Conservation (phyloP, 1,140 invertebrate genomes). For the Diuraphis noxia region DNA sequence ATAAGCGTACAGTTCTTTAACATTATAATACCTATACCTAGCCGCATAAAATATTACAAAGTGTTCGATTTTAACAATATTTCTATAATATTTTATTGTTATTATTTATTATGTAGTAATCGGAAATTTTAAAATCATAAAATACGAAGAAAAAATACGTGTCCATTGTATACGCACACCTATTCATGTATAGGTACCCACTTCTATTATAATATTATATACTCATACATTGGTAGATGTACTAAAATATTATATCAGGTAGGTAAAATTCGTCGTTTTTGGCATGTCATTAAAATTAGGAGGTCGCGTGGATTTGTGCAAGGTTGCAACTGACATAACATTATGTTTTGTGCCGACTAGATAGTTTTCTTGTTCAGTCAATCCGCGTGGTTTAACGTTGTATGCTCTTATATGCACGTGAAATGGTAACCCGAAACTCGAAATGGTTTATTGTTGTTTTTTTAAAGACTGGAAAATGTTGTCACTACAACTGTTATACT, state of each 20-base stretch:
- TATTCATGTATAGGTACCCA: neutral
- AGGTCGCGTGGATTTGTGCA: neutral
- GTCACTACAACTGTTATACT: neutral
- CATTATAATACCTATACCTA: neutral
- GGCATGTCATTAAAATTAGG: neutral
- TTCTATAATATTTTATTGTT: conserved; percentile 6
- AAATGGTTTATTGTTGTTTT: neutral
- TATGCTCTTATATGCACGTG: neutral
- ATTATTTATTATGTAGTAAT: neutral
- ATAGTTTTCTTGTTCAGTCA: neutral
- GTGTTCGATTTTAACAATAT: neutral
- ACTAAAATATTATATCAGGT: neutral
- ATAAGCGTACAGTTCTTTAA: neutral
- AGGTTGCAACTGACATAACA: neutral
- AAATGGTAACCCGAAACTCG: neutral
- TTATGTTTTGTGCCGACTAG: neutral
- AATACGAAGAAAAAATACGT: neutral
- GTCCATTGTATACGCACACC: neutral
- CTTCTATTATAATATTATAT: neutral
- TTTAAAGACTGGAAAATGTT: neutral
- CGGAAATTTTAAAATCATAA: neutral
- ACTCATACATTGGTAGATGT: neutral
- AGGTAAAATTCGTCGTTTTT: neutral
- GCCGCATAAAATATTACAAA: neutral
- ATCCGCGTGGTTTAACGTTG: neutral